These are phyloP conservation scores for Zosterops lateralis DNA, from an alignment of 2,113 vertebrate species.

Conservation along the genomic window DNA sequence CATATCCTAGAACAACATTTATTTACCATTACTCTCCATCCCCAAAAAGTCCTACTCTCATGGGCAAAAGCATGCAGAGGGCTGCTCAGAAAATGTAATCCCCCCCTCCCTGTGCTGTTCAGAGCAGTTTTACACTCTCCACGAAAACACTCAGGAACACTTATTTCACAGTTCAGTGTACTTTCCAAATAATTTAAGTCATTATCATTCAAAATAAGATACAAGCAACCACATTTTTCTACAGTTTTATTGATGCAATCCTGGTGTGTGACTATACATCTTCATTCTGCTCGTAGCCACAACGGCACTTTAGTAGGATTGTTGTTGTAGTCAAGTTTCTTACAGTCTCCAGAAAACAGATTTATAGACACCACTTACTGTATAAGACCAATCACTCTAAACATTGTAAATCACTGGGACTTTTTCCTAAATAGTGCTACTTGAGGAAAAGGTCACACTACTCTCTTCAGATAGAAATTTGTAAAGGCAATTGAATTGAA, in stretches of 20 bases:
- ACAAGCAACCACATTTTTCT: neutral
- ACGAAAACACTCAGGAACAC: neutral
- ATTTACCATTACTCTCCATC: neutral
- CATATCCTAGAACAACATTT: neutral
- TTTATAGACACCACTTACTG: neutral
- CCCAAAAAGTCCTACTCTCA: neutral
- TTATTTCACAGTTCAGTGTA: neutral
- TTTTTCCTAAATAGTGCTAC: neutral
- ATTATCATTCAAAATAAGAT: neutral
- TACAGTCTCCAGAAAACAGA: neutral
- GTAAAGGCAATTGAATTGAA: slow-evolving; percentile 37
- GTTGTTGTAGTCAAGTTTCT: neutral
- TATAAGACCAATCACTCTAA: neutral
- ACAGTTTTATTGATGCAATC: slow-evolving; percentile 33
- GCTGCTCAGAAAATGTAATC: neutral
- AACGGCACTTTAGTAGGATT: neutral
- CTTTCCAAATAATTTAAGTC: neutral
- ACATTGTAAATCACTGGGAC: neutral
- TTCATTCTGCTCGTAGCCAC: slow-evolving; percentile 1
- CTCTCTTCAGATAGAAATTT: neutral
- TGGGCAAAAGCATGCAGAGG: neutral
- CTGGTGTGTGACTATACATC: neutral
- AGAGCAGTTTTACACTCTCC: neutral
- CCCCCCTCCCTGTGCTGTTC: neutral
- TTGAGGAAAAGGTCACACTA: slow-evolving; percentile 13